Evolutionary conservation across 2,888 invertebrate species (phyloP).

Genomic region (Hipparchia sbordonii): DNA sequence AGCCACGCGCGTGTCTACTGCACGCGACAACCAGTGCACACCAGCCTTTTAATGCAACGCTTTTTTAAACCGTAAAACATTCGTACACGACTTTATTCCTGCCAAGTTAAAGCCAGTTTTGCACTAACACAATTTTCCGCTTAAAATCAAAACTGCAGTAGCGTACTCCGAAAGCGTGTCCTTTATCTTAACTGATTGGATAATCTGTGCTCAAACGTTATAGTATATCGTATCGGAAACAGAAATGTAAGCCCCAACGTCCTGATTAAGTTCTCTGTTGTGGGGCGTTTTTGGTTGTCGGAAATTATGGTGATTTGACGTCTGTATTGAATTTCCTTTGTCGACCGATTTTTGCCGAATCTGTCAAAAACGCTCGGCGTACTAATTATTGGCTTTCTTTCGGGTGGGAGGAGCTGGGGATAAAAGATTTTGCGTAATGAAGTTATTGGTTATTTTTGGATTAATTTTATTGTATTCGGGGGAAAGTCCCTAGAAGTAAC

Average conservation of each 20-base stretch:
- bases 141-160: constrained; percentile 47
- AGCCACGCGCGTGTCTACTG: constrained; percentile 71
- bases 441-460: constrained; percentile 52
- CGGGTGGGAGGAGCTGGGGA: constrained; percentile 47
- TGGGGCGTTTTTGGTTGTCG: constrained; percentile 62
- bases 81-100: constrained; percentile 50
- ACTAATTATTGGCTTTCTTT: constrained; percentile 76
- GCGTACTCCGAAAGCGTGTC: constrained; percentile 69
- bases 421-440: constrained; percentile 55
- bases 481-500: background rate
- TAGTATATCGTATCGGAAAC: constrained; percentile 81
- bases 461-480: constrained; percentile 43
- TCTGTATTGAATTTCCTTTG: constrained; percentile 69
- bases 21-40: constrained; percentile 69
- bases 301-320: constrained; percentile 80
- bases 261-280: constrained; percentile 77
- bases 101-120: constrained; percentile 51
- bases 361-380: constrained; percentile 65
- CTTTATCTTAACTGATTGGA: constrained; percentile 83
- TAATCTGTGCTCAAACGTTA: constrained; percentile 81
- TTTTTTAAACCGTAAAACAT: constrained; percentile 37
- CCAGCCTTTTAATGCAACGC: constrained; percentile 53
- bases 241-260: constrained; percentile 74
- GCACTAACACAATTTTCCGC: constrained; percentile 55
- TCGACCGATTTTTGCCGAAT: constrained; percentile 69